phyloP scores from a whole-genome alignment of 2,797 vertebrate genomes.

The Eospalax fontanierii region DNA sequence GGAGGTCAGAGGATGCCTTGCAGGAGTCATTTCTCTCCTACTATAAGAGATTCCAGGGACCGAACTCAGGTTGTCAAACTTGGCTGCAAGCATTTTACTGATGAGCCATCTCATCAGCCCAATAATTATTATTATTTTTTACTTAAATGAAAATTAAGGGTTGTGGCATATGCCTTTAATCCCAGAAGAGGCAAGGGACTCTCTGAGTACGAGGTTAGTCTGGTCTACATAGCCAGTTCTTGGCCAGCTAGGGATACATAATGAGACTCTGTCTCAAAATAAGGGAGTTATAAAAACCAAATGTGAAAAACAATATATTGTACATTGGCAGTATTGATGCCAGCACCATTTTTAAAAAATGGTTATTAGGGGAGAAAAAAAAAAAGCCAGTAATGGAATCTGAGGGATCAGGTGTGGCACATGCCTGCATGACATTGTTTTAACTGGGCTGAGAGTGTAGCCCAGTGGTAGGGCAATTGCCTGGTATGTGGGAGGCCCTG shows the following conservation, averaged over 20 bases:
- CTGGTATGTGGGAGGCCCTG: not conserved
- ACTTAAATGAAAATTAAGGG: too few species aligned
- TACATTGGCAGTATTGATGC: not conserved
- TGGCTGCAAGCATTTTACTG: too few species aligned
- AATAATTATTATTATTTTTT: too few species aligned
- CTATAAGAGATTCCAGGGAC: not conserved
- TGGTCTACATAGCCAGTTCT: too few species aligned
- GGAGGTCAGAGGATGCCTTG: not conserved
- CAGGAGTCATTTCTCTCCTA: not conserved
- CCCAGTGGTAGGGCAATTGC: not conserved
- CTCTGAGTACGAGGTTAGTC: too few species aligned
- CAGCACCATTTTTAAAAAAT: not conserved
- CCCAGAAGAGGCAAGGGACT: too few species aligned
- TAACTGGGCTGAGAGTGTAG: not conserved
- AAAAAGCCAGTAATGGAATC: too few species aligned
- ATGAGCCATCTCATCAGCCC: too few species aligned
- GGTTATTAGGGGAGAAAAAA: conserved; percentile 3
- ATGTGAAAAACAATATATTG: not conserved
- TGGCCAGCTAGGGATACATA: too few species aligned
- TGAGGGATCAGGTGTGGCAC: not conserved
- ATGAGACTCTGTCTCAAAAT: too few species aligned
- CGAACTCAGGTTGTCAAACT: not conserved
- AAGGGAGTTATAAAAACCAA: not conserved
- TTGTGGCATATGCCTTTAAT: too few species aligned
- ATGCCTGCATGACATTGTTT: not conserved